Evolutionary conservation across 1,140 invertebrate species (phyloP).

Genomic region (Homarus americanus): DNA sequence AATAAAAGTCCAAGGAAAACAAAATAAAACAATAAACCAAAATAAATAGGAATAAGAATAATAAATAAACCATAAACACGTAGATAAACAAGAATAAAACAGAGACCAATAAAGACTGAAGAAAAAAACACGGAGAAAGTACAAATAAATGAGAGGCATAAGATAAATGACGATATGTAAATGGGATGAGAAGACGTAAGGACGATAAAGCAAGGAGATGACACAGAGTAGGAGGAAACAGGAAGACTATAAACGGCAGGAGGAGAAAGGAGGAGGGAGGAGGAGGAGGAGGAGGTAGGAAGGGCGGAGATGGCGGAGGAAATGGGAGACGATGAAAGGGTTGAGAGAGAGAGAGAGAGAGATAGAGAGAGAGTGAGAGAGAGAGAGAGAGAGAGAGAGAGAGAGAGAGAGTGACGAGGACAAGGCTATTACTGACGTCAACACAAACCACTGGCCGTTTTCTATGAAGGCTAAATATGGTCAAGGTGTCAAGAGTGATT

Average conservation of each 20-base stretch:
- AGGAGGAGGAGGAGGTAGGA: neutral
- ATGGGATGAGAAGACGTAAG: neutral
- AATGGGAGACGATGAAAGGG: neutral
- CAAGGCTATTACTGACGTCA: too few species aligned
- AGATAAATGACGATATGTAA: neutral
- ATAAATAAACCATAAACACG: too few species aligned
- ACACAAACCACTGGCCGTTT: too few species aligned
- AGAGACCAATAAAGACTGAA: neutral
- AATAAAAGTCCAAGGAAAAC: too few species aligned
- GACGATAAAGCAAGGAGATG: too few species aligned
- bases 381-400: neutral
- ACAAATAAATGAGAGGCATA: neutral
- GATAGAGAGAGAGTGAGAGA: too few species aligned
- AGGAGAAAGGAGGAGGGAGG: conserved; percentile 1
- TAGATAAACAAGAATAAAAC: neutral
- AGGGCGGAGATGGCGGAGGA: neutral
- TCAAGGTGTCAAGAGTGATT: too few species aligned
- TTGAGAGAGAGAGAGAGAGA: neutral
- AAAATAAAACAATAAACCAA: too few species aligned
- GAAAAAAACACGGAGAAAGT: neutral
- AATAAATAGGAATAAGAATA: too few species aligned
- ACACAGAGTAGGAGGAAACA: neutral
- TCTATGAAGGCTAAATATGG: too few species aligned
- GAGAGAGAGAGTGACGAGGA: too few species aligned
- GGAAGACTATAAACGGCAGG: neutral